phyloP scores from a whole-genome alignment of 2,797 vertebrate species.

The Pogoniulus pusillus region DNA sequence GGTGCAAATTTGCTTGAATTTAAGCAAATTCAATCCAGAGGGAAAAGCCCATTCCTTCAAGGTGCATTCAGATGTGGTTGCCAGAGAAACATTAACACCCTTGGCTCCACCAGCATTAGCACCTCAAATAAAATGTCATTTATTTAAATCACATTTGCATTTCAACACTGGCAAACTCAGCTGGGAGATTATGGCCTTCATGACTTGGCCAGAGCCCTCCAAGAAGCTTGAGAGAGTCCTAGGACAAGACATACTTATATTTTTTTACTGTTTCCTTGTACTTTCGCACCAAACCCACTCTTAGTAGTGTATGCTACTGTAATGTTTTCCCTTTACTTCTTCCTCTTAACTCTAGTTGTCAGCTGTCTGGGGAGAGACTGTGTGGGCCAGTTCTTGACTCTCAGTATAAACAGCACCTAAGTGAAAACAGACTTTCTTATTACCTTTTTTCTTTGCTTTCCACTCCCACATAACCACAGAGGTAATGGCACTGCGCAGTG shows the following conservation, averaged over 20 bases:
- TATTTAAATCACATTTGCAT: not conserved
- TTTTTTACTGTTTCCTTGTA: not conserved
- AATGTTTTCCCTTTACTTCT: not conserved
- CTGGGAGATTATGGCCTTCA: not conserved
- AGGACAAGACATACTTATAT: not conserved
- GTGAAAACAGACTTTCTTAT: constrained; percentile 48
- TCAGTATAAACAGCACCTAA: constrained; percentile 35
- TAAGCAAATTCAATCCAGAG: not conserved
- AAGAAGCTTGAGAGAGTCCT: not conserved
- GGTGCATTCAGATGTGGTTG: not conserved
- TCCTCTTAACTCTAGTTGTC: not conserved
- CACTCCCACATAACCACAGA: constrained; percentile 5
- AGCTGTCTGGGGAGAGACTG: not conserved
- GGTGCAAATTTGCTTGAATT: not conserved
- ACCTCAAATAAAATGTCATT: not conserved
- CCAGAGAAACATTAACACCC: constrained; percentile 41
- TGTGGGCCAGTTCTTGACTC: constrained; percentile 38
- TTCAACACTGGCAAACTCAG: constrained; percentile 4
- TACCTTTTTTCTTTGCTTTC: constrained; percentile 12
- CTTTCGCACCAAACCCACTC: not conserved
- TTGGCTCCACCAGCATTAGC: not conserved
- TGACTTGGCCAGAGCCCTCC: not conserved
- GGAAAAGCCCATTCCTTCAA: not conserved
- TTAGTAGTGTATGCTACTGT: not conserved
- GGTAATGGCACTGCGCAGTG: not conserved